Evolutionary conservation across 2,888 invertebrate genomes (phyloP).

Genomic region (Lycia hirtaria): DNA sequence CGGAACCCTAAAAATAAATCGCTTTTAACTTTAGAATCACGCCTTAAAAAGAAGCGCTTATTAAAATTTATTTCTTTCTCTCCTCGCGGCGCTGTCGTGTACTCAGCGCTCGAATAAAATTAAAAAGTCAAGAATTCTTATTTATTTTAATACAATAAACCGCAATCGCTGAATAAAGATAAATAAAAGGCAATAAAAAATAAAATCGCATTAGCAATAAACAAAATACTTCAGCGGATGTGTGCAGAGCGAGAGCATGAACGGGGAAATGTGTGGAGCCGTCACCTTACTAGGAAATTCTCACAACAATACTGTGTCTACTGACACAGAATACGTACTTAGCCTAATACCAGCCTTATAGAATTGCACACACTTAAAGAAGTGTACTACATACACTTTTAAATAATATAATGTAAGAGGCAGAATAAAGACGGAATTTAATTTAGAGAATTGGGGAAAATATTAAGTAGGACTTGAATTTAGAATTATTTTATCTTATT

Average conservation of each 20-base stretch:
- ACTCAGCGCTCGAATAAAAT: constrained; percentile 82
- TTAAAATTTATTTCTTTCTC: constrained; percentile 86
- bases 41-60: constrained; percentile 85
- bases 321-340: no score
- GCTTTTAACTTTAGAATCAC: constrained; percentile 85
- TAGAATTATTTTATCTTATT: no score
- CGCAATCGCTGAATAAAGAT: constrained; percentile 86
- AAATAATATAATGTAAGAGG: no score
- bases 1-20: no score
- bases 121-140: constrained; percentile 86
- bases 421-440: no score
- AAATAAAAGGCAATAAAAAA: constrained; percentile 86
- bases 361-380: no score
- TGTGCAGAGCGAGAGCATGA: constrained; percentile 78
- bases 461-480: no score
- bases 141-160: constrained; percentile 86
- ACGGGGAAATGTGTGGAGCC: constrained; percentile 64
- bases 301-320: background rate
- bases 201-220: constrained; percentile 86
- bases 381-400: no score
- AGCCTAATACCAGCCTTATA: no score
- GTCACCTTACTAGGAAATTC: constrained; percentile 13
- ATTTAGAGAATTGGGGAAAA: no score
- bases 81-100: constrained; percentile 82
- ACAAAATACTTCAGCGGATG: constrained; percentile 86